These are phyloP conservation scores for Polyergus mexicanus DNA, from an alignment of 1,140 invertebrate genomes.

Conservation along the genomic window DNA sequence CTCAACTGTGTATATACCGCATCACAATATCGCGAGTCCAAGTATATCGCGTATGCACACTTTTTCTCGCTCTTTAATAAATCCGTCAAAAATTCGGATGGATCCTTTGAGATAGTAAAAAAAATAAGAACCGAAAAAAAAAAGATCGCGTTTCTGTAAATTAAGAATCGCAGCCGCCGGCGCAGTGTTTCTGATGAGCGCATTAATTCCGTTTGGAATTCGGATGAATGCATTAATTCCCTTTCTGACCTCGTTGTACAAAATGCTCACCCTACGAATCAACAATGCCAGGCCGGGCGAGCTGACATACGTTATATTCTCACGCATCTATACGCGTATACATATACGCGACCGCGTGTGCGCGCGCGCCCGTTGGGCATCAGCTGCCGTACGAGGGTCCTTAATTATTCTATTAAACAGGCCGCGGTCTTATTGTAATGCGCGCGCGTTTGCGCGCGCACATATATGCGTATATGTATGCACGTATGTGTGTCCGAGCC, in stretches of 20 bases:
- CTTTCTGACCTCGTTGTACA: conserved; percentile 71
- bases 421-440: conserved; percentile 84
- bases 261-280: conserved; percentile 65
- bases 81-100: neutral
- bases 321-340: conserved; percentile 42
- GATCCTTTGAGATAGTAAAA: neutral
- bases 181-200: conserved; percentile 49
- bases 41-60: neutral
- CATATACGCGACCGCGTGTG: neutral
- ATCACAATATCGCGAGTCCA: neutral
- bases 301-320: conserved; percentile 58
- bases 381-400: conserved; percentile 84
- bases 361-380: conserved; percentile 75
- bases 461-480: neutral
- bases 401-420: conserved; percentile 87
- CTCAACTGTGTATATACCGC: neutral
- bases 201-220: conserved; percentile 71
- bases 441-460: conserved; percentile 57
- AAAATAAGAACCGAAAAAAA: neutral
- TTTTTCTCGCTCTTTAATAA: neutral
- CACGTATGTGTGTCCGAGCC: conserved; percentile 41
- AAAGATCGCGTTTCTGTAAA: conserved; percentile 20
- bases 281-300: conserved; percentile 65
- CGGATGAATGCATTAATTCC: conserved; percentile 70
- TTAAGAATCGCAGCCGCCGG: conserved; percentile 30